phyloP scores from a whole-genome alignment of 2,888 invertebrate genomes.

The Corbicula japonica region DNA sequence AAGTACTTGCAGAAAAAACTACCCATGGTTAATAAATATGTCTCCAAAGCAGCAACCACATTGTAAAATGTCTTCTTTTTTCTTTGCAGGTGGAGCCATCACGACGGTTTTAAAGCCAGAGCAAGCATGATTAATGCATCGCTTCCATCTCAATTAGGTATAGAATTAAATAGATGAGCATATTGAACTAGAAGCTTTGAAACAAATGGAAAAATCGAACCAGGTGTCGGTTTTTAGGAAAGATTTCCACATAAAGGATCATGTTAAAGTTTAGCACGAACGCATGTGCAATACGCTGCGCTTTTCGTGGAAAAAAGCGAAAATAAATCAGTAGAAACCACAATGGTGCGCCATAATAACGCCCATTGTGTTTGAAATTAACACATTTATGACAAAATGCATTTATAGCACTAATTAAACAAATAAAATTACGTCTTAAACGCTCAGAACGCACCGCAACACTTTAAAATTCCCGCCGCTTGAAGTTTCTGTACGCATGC shows the following conservation, averaged over 20 bases:
- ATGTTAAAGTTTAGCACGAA: slow-evolving; percentile 22
- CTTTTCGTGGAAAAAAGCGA: slow-evolving; percentile 51
- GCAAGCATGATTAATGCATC: slow-evolving; percentile 79
- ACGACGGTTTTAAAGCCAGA: slow-evolving; percentile 68
- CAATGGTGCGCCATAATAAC: slow-evolving; percentile 52
- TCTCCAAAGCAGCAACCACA: slow-evolving; percentile 68
- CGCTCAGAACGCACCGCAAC: slow-evolving; percentile 9
- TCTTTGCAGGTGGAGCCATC: slow-evolving; percentile 77
- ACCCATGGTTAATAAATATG: slow-evolving; percentile 75
- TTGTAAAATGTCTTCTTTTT: slow-evolving; percentile 75
- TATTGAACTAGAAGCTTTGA: slow-evolving; percentile 65
- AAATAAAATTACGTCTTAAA: slow-evolving; percentile 19
- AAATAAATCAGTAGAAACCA: slow-evolving; percentile 56
- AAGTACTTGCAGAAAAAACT: slow-evolving; percentile 70
- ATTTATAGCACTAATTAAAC: slow-evolving; percentile 58
- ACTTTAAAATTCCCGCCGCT: slow-evolving; percentile 60
- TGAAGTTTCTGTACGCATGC: slow-evolving; percentile 55
- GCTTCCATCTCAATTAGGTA: slow-evolving; percentile 80
- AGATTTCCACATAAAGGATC: slow-evolving; percentile 50
- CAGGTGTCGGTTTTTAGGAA: slow-evolving; percentile 60
- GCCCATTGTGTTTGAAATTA: slow-evolving; percentile 61
- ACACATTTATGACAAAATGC: slow-evolving; percentile 58
- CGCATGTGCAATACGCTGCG: slow-evolving; percentile 41
- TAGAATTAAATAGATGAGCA: slow-evolving; percentile 81
- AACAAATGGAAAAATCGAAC: slow-evolving; percentile 66